Base-by-base conservation (phyloP, 2,113 vertebrate species). In the Aphyosemion australe region DNA sequence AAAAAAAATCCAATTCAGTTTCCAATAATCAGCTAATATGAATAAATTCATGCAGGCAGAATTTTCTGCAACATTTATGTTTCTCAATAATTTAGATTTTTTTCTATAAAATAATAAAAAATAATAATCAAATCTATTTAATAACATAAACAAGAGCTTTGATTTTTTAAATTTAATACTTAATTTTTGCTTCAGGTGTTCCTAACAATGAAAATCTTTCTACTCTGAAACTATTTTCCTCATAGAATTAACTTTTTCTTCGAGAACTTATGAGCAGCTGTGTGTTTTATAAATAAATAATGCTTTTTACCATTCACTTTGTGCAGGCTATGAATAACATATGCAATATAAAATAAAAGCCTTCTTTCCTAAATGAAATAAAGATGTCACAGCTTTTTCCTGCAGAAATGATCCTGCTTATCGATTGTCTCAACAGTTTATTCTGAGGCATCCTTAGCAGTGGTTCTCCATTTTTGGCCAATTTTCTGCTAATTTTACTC, bases 401-500 rank as follows among this genome's bases (percentile, higher is more conserved):
- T 50, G 18, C 6, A 19, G 31, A 55, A 59, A 55, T 47, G 4
- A 19, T 62, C 18, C n/a, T 8, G 12, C 13, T 13, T 7, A 11
- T 37, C 7, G 32, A 32, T 32, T 32, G 32, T 32, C 32, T n/a
- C 32, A 61, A 15, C 48, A 49, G 51, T 52, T 37, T 6, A 57
- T 76, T 53, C 12, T 61, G 58, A 64, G 42, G 31, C 41, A 41
- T 52, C n/a, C 59, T 8, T 50, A 75, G 42, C 63, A 6, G 9
- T 73, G 54, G 46, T 16, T 69, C 34, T n/a, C 72, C 12, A 48
- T 64, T 80, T 55, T 52, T 32, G 13, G 58, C 31, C 47, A 68
- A 48, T 55, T 42, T 34, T 53, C 47, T 61, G 43, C 34, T 77
- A 50, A 75, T 72, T 73, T 65, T 78, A 15, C 64, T 65, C 62